Evolutionary conservation across 2,113 vertebrate genomes (phyloP).

Genomic region (Saiga tatarica): DNA sequence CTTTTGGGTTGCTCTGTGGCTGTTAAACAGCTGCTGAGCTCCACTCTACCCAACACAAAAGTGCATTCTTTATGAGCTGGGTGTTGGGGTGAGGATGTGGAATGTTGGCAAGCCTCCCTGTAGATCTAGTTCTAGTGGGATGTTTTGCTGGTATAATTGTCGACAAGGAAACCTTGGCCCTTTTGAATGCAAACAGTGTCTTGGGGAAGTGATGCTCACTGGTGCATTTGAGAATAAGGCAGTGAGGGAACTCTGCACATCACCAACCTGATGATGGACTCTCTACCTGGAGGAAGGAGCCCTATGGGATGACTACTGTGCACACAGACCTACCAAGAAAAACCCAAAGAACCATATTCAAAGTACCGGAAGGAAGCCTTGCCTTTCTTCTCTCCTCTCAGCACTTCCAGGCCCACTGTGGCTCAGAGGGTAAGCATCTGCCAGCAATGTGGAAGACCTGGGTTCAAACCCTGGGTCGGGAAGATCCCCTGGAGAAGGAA

Average conservation of each 20-base stretch:
- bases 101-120: not conserved
- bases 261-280: not conserved
- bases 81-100: not conserved
- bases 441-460: not conserved
- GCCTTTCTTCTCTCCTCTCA: not conserved
- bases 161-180: not conserved
- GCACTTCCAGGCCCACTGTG: not conserved
- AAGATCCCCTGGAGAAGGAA: not conserved
- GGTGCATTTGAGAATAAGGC: not conserved
- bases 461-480: fast-evolving
- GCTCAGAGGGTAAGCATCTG: not conserved
- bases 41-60: not conserved
- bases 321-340: not conserved
- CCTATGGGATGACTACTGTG: not conserved
- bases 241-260: not conserved
- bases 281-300: not conserved
- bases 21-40: not conserved
- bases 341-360: not conserved
- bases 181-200: not conserved
- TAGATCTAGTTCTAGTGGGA: not conserved
- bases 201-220: not conserved
- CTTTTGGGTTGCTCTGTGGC: not conserved
- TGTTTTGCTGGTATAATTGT: not conserved
- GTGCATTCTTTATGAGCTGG: not conserved
- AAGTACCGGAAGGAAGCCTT: not conserved